These are phyloP conservation scores for Panurus biarmicus DNA, from an alignment of 2,113 vertebrate genomes.

Conservation along the genomic window DNA sequence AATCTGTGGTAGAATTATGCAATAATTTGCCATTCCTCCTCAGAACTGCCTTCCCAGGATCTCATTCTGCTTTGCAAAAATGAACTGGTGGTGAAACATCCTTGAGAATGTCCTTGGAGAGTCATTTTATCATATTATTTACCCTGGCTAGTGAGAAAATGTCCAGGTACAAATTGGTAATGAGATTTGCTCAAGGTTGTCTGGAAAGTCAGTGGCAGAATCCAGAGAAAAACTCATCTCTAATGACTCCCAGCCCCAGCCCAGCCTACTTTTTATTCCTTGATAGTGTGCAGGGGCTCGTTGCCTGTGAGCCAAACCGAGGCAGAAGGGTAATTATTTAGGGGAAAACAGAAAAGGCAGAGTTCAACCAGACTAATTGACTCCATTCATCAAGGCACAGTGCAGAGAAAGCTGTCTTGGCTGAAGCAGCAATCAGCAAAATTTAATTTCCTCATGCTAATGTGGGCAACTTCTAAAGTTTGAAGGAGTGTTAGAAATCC, in stretches of 20 bases:
- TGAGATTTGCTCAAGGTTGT: not conserved
- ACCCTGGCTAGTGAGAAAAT: not conserved
- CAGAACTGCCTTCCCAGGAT: not conserved
- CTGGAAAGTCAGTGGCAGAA: slow-evolving; percentile 4
- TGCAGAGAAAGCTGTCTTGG: not conserved
- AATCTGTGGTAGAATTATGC: not conserved
- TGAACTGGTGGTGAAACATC: not conserved
- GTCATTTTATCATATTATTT: not conserved
- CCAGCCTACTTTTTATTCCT: not conserved
- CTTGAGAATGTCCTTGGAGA: not conserved
- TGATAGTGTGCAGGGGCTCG: not conserved
- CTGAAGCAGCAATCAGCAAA: not conserved
- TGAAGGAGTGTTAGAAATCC: not conserved
- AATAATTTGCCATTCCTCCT: not conserved
- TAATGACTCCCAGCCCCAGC: not conserved
- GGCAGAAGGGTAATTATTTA: not conserved
- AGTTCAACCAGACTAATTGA: not conserved
- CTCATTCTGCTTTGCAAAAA: not conserved
- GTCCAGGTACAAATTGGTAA: not conserved
- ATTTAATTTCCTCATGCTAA: not conserved
- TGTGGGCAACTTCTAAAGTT: not conserved
- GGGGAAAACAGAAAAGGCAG: not conserved
- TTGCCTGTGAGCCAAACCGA: not conserved
- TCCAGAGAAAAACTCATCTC: not conserved
- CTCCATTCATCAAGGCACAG: not conserved